These are phyloP conservation scores for Drosophila incognita DNA, from an alignment of 2,888 invertebrate genomes.

Conservation along the genomic window DNA sequence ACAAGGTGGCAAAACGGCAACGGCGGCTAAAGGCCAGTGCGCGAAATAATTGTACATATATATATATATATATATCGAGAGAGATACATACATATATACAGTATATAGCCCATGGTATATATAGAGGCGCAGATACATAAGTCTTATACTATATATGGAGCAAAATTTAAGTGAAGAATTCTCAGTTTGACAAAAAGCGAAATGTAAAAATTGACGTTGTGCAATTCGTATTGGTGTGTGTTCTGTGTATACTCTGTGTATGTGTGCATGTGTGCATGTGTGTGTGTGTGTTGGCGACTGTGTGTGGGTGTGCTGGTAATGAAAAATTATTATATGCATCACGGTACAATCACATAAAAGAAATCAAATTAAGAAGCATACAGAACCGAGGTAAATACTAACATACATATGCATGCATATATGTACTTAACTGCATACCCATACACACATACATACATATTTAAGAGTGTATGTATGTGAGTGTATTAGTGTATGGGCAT, in stretches of 20 bases:
- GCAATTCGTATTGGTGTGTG: slow-evolving; percentile 22
- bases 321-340: slow-evolving; percentile 42
- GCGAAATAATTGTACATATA: slow-evolving; percentile 57
- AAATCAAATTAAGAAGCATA: slow-evolving; percentile 36
- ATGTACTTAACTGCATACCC: background rate
- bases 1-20: slow-evolving; percentile 58
- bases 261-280: slow-evolving; percentile 14
- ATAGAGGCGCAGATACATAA: slow-evolving; percentile 29
- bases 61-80: slow-evolving; percentile 27
- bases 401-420: slow-evolving; percentile 10
- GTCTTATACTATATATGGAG: slow-evolving; percentile 55
- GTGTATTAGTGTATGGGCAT: background rate
- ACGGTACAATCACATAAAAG: slow-evolving; percentile 21
- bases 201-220: slow-evolving; percentile 56
- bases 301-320: slow-evolving; percentile 40
- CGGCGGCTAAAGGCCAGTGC: slow-evolving; percentile 59
- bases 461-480: background rate
- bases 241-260: slow-evolving; percentile 10
- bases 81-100: slow-evolving; percentile 35
- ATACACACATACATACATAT: background rate
- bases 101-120: slow-evolving; percentile 53
- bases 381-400: slow-evolving; percentile 46
- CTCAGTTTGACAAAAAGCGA: slow-evolving; percentile 56
- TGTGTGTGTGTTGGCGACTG: background rate
- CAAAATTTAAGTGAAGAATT: slow-evolving; percentile 51